Evolutionary conservation across 2,888 invertebrate species (phyloP).

Genomic region (Argyresthia goedartella): DNA sequence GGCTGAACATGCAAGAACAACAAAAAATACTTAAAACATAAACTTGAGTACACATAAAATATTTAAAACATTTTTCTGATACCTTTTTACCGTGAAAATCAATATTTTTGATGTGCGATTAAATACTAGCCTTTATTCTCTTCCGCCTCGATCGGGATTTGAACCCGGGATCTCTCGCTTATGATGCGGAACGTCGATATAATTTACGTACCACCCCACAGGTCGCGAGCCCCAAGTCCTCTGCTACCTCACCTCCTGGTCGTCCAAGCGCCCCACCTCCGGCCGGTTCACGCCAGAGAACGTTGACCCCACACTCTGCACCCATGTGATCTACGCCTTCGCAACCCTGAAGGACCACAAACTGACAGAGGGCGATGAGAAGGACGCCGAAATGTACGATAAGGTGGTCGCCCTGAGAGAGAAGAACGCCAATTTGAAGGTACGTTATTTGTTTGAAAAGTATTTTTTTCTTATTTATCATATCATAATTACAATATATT

Average conservation of each 20-base stretch:
- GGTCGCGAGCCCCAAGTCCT: conserved; percentile 89
- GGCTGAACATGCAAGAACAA: too few relatives aligned
- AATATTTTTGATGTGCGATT: too few relatives aligned
- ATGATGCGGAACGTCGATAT: too few relatives aligned
- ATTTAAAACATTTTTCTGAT: too few relatives aligned
- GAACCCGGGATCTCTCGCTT: too few relatives aligned
- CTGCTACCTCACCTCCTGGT: conserved; percentile 98
- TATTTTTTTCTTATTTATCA: not conserved
- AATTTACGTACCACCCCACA: conserved; percentile 34
- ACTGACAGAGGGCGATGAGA: conserved; percentile 82
- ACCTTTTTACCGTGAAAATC: too few relatives aligned
- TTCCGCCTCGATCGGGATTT: too few relatives aligned
- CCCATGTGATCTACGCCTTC: conserved; percentile 95
- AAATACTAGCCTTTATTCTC: too few relatives aligned
- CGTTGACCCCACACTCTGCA: conserved; percentile 90
- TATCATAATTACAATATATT: too few relatives aligned
- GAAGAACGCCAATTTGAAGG: conserved; percentile 90
- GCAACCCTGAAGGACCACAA: conserved; percentile 90
- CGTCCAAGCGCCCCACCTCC: conserved; percentile 88
- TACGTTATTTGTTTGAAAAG: conserved; percentile 24
- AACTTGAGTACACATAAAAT: too few relatives aligned
- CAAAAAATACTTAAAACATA: too few relatives aligned
- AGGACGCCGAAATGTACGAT: conserved; percentile 89
- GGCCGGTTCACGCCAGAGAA: conserved; percentile 93
- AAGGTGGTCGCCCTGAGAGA: conserved; percentile 88